Evolutionary conservation across 2,888 invertebrate species (phyloP), one percentile per base, ranked within the genome.

Genomic region (Diloba caeruleocephala): DNA sequence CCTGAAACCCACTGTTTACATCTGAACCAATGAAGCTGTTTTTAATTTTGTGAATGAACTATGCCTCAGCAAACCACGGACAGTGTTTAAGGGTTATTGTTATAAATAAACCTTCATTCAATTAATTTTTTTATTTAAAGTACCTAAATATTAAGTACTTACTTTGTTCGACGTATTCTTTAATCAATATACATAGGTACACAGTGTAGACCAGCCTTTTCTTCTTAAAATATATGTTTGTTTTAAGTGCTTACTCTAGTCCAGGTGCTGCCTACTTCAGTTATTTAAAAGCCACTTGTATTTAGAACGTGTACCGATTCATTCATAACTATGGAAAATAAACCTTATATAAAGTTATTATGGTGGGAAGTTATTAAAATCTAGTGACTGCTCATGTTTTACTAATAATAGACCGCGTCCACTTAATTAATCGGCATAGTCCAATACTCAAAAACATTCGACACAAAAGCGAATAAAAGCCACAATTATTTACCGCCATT

Each of bases 261-360:
- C 80, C 82, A 81, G 81, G 81, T 81, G 79, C 56, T 44, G 58
- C 45, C 32, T 49, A 56, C 64, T 62, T 66, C 73, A 74, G 65
- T 68, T 62, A 56, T 56, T 62, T 71, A 63, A 63, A 72, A 60
- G 62, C 56, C 71, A 78, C 76, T 79, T 66, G 49, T 65, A 68
- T 67, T 63, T 53, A 19, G 42, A 74, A 74, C 65, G 71, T 61
- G 57, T 68, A 63, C 50, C 49, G 68, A 69, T 64, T 52, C 32
- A 43, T 41, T 55, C 60, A 55, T 46, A 42, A 49, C 63, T 39
- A 41, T 38, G 48, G 37, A 56, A 60, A 54, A 15, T 44, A 39
- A 37, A 38, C 57, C 38, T 7, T 60, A 19, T 8, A 0, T 0
- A 0, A 4, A n/a, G 8, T 33, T 4, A 6, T 8, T 38, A 60